Conservation (phyloP, 2,113 vertebrate species). For the Neogobius melanostomus region DNA sequence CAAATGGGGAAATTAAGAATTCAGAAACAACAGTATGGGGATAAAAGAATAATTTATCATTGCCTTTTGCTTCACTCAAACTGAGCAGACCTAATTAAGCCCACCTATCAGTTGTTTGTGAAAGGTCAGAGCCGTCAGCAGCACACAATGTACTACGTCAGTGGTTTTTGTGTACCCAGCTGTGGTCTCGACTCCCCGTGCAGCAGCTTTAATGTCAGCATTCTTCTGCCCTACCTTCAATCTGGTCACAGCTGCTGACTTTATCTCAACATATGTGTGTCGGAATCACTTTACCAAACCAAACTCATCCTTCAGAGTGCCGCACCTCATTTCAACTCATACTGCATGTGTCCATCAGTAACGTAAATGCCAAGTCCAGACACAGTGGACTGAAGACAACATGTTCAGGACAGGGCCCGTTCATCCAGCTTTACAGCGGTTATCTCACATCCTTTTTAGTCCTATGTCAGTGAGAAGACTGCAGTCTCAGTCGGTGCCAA, state of each 20-base stretch:
- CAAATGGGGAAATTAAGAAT: neutral
- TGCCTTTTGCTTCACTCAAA: neutral
- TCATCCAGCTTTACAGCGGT: no score
- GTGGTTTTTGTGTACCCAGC: conserved; percentile 2
- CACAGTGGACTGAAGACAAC: no score
- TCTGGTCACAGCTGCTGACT: neutral
- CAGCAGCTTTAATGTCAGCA: neutral
- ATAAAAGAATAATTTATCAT: neutral
- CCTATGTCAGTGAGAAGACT: no score
- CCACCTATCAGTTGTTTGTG: neutral
- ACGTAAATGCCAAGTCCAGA: no score
- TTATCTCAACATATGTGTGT: neutral
- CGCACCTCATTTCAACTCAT: no score
- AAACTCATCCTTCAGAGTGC: no score
- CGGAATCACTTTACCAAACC: no score
- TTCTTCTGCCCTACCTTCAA: neutral
- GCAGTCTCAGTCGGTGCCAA: no score
- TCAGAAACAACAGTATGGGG: no score
- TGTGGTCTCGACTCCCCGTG: neutral
- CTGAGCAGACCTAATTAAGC: neutral
- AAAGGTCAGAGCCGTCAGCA: neutral
- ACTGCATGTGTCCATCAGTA: no score
- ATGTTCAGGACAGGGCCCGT: no score
- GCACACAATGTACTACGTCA: neutral
- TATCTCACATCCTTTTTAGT: no score